These are phyloP conservation scores for Platorchestia sp. DNA, from an alignment of 1,140 invertebrate genomes.

Conservation along the genomic window DNA sequence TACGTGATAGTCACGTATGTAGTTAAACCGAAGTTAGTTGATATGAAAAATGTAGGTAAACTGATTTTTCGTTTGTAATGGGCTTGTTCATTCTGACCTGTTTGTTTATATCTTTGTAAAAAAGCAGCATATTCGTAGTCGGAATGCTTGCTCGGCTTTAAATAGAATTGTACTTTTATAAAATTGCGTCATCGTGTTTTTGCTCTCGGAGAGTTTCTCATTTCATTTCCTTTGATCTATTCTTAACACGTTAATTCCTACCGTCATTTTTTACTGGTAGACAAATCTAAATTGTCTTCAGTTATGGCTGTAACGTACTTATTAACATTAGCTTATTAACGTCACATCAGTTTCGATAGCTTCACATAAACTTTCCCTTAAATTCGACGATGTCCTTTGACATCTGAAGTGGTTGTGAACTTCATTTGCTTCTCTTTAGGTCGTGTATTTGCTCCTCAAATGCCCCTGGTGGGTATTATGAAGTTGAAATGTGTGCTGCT, in stretches of 20 bases:
- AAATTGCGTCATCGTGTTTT: too few relatives aligned
- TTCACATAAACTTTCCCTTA: background rate
- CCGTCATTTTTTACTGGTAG: background rate
- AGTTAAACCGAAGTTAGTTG: background rate
- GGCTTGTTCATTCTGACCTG: background rate
- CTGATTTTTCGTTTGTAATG: background rate
- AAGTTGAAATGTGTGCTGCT: background rate
- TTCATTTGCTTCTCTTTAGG: constrained; percentile 3
- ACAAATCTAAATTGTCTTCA: background rate
- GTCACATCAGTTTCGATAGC: background rate
- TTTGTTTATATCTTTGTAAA: background rate
- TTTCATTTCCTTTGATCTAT: background rate
- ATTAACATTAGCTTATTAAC: background rate
- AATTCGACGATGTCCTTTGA: constrained; percentile 18
- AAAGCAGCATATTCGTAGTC: background rate
- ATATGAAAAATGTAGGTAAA: background rate
- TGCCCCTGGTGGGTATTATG: constrained; percentile 9
- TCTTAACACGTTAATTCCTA: background rate
- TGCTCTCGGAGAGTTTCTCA: too few relatives aligned
- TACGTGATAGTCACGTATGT: background rate
- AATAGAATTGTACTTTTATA: background rate
- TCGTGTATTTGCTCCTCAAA: background rate
- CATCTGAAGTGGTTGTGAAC: constrained; percentile 7
- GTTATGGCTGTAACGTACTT: background rate
- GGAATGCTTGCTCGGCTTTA: background rate